These are phyloP conservation scores for Chiroxiphia lanceolata DNA, from an alignment of 2,797 vertebrate genomes.

Conservation along the genomic window DNA sequence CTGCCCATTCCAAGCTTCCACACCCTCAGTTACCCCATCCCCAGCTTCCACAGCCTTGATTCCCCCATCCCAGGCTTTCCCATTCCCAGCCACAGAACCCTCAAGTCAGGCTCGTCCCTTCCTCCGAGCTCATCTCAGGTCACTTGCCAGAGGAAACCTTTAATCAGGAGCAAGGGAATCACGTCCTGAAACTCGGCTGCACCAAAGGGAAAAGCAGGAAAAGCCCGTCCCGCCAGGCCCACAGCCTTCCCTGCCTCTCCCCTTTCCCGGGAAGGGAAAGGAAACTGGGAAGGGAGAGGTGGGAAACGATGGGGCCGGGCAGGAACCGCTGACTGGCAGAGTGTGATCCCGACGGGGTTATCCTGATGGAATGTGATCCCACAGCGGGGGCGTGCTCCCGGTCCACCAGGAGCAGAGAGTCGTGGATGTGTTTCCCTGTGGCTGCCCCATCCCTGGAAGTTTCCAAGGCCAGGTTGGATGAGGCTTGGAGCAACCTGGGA, in stretches of 20 bases:
- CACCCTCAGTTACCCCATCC: neutral
- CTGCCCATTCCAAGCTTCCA: neutral
- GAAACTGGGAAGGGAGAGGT: neutral
- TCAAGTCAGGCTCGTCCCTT: neutral
- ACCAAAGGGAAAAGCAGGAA: slow-evolving; percentile 46
- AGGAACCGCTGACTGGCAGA: neutral
- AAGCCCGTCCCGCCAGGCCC: neutral
- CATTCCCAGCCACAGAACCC: rapidly evolving
- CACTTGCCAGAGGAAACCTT: slow-evolving; percentile 42
- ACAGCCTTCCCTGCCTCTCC: neutral
- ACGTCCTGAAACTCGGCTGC: neutral
- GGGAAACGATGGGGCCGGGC: neutral
- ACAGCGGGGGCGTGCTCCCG: rapidly evolving
- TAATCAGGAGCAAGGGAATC: slow-evolving; percentile 7
- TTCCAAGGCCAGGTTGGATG: neutral
- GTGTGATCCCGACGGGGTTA: neutral
- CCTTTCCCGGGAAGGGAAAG: neutral
- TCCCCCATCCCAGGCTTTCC: neutral
- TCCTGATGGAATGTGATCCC: neutral
- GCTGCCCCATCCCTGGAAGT: neutral
- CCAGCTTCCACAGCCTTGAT: no score
- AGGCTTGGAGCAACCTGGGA: neutral
- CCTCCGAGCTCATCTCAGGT: neutral
- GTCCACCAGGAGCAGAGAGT: neutral
- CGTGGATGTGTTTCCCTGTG: neutral